Percentiles rank a stretch among this genome's conserved stretches.
Evolutionary conservation across 2,888 invertebrate genomes (phyloP).

Genomic region (Limnephilus marmoratus): DNA sequence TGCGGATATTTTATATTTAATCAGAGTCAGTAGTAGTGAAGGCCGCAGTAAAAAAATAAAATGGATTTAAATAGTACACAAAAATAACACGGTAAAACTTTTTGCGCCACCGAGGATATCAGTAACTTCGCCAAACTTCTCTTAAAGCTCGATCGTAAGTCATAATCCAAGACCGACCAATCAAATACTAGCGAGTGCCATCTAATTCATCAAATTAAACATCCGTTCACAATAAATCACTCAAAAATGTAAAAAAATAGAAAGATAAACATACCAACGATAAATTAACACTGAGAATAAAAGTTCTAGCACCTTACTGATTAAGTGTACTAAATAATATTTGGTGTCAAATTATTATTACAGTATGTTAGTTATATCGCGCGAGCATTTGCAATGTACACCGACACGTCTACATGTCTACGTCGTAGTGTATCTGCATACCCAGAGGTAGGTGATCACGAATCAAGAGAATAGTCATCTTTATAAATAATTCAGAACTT

Average conservation of each 20-base stretch:
- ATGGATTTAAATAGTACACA: constrained; percentile 58
- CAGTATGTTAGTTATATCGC: constrained; percentile 8
- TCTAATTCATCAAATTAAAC: constrained; percentile 19
- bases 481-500: constrained; percentile 37
- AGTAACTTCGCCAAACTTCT: neutral
- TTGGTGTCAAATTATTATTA: constrained; percentile 60
- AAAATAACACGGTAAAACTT: constrained; percentile 55
- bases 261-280: constrained; percentile 31
- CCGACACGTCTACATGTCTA: neutral
- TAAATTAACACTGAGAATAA: constrained; percentile 56
- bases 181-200: neutral
- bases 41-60: constrained; percentile 60
- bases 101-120: neutral
- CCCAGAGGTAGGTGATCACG: constrained; percentile 57
- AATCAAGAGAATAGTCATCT: neutral
- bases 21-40: constrained; percentile 19
- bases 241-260: constrained; percentile 51
- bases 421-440: constrained; percentile 40
- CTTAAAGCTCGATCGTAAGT: neutral
- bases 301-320: constrained; percentile 62
- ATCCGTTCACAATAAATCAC: constrained; percentile 27
- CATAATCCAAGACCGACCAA: neutral
- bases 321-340: constrained; percentile 52
- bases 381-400: neutral
- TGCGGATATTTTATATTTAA: constrained; percentile 54